Conservation (phyloP, 2,113 vertebrate genomes). For the Vidua chalybeata region DNA sequence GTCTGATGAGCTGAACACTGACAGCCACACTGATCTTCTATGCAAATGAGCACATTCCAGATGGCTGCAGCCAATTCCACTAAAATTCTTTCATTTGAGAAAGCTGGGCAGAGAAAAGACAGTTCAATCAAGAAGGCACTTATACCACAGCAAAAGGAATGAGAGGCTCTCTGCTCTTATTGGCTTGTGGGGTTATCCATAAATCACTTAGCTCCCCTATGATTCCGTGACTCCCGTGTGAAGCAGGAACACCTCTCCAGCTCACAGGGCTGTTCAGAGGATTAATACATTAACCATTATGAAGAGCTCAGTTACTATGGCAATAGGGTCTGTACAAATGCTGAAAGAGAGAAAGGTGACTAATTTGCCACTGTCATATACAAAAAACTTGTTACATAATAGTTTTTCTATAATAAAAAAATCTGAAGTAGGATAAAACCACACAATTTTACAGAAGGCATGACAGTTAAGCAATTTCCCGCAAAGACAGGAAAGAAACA, state of each 20-base stretch:
- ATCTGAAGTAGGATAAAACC: neutral
- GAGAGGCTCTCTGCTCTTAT: neutral
- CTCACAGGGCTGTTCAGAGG: neutral
- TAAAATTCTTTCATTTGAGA: constrained; percentile 29
- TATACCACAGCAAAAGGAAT: neutral
- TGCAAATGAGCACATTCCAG: constrained; percentile 27
- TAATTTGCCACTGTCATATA: constrained; percentile 36
- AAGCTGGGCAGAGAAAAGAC: constrained; percentile 38
- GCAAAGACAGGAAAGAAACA: neutral
- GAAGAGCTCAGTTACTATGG: constrained; percentile 62
- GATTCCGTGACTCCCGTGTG: neutral
- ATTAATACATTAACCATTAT: constrained; percentile 50
- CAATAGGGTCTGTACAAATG: constrained; percentile 45
- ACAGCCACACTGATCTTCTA: neutral
- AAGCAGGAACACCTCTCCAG: constrained; percentile 15
- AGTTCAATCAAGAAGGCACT: neutral
- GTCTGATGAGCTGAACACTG: neutral
- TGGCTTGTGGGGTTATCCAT: neutral
- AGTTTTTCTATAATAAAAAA: neutral
- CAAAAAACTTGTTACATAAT: constrained; percentile 38
- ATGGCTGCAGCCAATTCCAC: constrained; percentile 30
- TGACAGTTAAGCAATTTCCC: neutral
- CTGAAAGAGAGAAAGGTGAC: constrained; percentile 58
- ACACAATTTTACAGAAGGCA: neutral
- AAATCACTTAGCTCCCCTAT: neutral